These are phyloP conservation scores for Atlantisia rogersi DNA, from an alignment of 2,113 vertebrate genomes.

Conservation along the genomic window DNA sequence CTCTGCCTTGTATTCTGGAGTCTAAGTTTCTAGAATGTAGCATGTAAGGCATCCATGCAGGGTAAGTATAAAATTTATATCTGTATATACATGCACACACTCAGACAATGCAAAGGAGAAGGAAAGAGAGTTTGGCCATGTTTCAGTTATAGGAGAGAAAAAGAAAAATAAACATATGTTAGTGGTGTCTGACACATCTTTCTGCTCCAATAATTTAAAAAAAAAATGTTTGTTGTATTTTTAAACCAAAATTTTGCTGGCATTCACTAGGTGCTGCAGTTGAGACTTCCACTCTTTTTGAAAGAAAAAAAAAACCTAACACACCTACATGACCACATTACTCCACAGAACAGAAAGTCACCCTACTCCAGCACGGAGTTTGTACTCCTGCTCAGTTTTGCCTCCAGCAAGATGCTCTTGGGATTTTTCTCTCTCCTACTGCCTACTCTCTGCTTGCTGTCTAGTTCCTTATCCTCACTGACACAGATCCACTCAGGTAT, in stretches of 20 bases:
- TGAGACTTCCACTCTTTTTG: slow-evolving; percentile 11
- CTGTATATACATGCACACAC: background rate
- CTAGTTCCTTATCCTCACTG: background rate
- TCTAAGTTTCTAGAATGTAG: slow-evolving; percentile 66
- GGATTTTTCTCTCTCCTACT: background rate
- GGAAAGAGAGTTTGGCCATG: slow-evolving; percentile 59
- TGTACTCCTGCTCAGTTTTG: background rate
- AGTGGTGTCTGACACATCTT: slow-evolving; percentile 79
- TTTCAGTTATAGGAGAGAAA: slow-evolving; percentile 69
- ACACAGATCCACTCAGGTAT: background rate
- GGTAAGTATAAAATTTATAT: slow-evolving; percentile 59
- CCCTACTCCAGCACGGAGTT: background rate
- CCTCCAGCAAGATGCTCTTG: background rate
- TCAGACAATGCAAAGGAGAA: slow-evolving; percentile 51
- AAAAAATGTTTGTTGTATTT: slow-evolving; percentile 73
- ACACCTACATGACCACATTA: background rate
- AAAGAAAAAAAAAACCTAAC: background rate
- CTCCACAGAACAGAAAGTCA: background rate
- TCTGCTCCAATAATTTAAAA: slow-evolving; percentile 72
- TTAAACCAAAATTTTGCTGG: slow-evolving; percentile 70
- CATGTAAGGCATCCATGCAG: slow-evolving; percentile 40
- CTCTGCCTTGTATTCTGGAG: slow-evolving; percentile 39
- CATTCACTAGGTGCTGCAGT: slow-evolving; percentile 58
- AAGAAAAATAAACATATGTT: slow-evolving; percentile 81
- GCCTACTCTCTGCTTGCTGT: background rate